These are phyloP conservation scores for Cancer borealis DNA, from an alignment of 2,888 invertebrate genomes.

Conservation along the genomic window DNA sequence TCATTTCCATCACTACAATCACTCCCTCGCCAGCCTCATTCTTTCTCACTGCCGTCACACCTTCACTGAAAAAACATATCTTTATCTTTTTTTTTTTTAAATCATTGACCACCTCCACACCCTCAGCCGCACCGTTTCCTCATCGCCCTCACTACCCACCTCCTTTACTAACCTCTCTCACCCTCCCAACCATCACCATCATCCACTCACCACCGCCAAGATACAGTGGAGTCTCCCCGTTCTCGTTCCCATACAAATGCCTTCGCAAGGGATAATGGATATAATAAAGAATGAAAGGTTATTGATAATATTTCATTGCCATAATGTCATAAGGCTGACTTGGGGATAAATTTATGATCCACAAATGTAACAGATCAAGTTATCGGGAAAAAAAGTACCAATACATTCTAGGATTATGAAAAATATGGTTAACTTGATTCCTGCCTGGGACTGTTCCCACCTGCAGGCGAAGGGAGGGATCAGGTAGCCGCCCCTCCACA, in stretches of 20 bases:
- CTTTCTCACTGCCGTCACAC: neutral
- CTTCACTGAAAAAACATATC: neutral
- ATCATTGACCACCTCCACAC: neutral
- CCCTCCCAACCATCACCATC: neutral
- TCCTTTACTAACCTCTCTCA: neutral
- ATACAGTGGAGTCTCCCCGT: neutral
- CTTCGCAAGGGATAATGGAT: neutral
- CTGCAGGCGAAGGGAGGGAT: slow-evolving; percentile 11
- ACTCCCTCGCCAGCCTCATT: neutral
- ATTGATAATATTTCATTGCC: neutral
- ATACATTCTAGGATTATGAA: slow-evolving; percentile 41
- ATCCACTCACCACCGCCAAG: neutral
- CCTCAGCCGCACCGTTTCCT: neutral
- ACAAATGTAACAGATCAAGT: neutral
- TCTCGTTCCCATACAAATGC: neutral
- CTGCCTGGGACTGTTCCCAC: neutral
- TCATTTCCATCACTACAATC: neutral
- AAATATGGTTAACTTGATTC: slow-evolving; percentile 38
- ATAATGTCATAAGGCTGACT: neutral
- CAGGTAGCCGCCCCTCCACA: neutral
- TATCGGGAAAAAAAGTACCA: neutral
- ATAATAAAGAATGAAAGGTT: neutral
- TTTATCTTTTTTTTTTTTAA: too few relatives aligned
- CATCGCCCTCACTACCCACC: neutral
- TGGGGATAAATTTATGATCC: neutral